Evolutionary conservation across 2,113 vertebrate species (phyloP).

Genomic region (Onychostoma macrolepis): DNA sequence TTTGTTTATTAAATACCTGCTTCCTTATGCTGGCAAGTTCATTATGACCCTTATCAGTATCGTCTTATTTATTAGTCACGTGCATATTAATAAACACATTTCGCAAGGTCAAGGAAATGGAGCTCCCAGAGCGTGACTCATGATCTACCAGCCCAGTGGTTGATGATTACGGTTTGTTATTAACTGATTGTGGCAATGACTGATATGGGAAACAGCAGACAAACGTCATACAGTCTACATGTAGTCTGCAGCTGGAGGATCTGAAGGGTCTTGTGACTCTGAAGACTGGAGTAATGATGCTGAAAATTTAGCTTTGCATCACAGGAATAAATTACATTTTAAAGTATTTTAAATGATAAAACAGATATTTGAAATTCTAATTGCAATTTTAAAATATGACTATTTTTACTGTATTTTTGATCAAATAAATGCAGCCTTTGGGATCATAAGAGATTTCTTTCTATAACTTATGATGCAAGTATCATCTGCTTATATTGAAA

Average conservation of each 20-base stretch:
- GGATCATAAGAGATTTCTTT: neutral
- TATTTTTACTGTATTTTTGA: neutral
- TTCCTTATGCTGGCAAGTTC: neutral
- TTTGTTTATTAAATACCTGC: neutral
- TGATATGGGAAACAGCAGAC: neutral
- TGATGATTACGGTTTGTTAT: neutral
- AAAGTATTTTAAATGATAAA: neutral
- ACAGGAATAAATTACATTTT: neutral
- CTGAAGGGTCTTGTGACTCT: neutral
- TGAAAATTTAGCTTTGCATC: neutral
- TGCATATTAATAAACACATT: neutral
- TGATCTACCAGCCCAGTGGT: neutral
- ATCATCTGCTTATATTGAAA: neutral
- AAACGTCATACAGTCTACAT: slow-evolving; percentile 1
- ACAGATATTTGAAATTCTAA: neutral
- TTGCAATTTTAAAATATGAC: neutral
- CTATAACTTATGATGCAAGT: neutral
- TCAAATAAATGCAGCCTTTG: neutral
- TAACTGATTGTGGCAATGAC: neutral
- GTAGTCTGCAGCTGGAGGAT: neutral
- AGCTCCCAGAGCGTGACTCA: neutral
- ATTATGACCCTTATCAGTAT: neutral
- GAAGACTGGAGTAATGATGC: neutral
- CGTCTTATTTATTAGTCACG: neutral
- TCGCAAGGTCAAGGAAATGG: neutral